Percentiles rank a stretch among this genome's conserved stretches.
phyloP scores from a whole-genome alignment of 2,797 vertebrate species.

The Gouania willdenowi region DNA sequence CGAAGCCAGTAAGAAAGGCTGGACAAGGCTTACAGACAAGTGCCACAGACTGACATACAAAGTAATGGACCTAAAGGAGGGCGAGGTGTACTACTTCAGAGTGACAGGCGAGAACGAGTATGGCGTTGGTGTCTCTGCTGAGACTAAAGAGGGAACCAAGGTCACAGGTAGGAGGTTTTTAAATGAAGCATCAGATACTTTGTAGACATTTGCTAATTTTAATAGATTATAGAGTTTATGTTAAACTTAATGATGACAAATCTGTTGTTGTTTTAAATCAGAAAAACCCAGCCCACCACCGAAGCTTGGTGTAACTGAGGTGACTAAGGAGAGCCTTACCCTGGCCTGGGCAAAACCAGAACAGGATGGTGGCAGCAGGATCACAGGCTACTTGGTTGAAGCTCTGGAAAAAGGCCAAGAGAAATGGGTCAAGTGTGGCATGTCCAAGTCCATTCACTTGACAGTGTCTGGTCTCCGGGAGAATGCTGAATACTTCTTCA shows the following conservation, averaged over 20 bases:
- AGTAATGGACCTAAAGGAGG: slow-evolving; percentile 86
- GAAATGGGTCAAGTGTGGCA: slow-evolving; percentile 92
- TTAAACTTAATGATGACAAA: too few relatives aligned
- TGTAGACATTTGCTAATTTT: too few relatives aligned
- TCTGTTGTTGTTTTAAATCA: slow-evolving; percentile 58
- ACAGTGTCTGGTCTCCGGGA: slow-evolving; percentile 88
- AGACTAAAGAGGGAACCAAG: slow-evolving; percentile 93
- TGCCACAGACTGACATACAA: slow-evolving; percentile 93
- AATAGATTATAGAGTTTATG: too few relatives aligned
- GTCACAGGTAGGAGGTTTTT: slow-evolving; percentile 84
- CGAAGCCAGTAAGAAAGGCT: slow-evolving; percentile 96
- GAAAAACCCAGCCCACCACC: slow-evolving; percentile 97
- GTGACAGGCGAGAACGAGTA: slow-evolving; percentile 95
- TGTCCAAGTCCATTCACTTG: slow-evolving; percentile 84
- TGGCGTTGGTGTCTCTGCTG: slow-evolving; percentile 84
- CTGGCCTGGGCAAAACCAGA: slow-evolving; percentile 94
- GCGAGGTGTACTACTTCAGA: slow-evolving; percentile 92
- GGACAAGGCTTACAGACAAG: slow-evolving; percentile 90
- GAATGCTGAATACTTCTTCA: slow-evolving; percentile 93
- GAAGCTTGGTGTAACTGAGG: slow-evolving; percentile 87
- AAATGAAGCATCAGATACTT: too few relatives aligned
- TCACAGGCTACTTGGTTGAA: slow-evolving; percentile 88
- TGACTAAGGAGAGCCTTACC: slow-evolving; percentile 90
- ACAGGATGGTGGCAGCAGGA: slow-evolving; percentile 94
- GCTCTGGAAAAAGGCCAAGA: slow-evolving; percentile 93